These are phyloP conservation scores for Pomacea maculata DNA, from an alignment of 1,140 invertebrate species.

Conservation along the genomic window DNA sequence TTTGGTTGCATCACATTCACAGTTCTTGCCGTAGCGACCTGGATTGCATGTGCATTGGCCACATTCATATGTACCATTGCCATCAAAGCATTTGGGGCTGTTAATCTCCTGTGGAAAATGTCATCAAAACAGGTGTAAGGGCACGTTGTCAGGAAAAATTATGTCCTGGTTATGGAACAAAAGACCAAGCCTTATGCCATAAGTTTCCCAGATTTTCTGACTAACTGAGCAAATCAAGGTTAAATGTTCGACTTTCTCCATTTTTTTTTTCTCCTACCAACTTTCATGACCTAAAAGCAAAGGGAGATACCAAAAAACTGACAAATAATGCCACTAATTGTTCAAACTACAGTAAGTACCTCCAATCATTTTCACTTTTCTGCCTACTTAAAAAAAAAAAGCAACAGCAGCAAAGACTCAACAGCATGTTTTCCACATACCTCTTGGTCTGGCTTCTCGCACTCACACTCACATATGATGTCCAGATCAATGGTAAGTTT, in stretches of 20 bases:
- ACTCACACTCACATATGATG: slow-evolving; percentile 90
- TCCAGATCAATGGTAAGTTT: slow-evolving; percentile 84
- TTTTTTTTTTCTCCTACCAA: too few species aligned
- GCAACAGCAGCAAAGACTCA: neutral
- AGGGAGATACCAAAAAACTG: too few species aligned
- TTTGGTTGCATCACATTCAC: slow-evolving; percentile 59
- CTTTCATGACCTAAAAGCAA: too few species aligned
- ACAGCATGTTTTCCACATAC: slow-evolving; percentile 30
- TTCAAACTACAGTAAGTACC: too few species aligned
- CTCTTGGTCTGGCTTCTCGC: slow-evolving; percentile 63
- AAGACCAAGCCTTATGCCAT: too few species aligned
- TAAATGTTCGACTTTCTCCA: too few species aligned
- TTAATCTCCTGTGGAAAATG: slow-evolving; percentile 37
- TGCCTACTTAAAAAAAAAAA: neutral
- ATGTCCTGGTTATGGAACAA: too few species aligned
- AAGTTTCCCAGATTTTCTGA: too few species aligned
- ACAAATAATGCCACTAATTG: too few species aligned
- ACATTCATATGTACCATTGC: slow-evolving; percentile 63
- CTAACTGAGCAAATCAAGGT: too few species aligned
- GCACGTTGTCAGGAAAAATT: too few species aligned
- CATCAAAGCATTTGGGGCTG: slow-evolving; percentile 50
- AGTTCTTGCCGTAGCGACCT: slow-evolving; percentile 59
- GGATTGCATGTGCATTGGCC: slow-evolving; percentile 62
- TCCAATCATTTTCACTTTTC: too few species aligned
- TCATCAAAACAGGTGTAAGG: neutral